phyloP scores from a whole-genome alignment of 2,797 vertebrate genomes.

The Chelonia mydas region DNA sequence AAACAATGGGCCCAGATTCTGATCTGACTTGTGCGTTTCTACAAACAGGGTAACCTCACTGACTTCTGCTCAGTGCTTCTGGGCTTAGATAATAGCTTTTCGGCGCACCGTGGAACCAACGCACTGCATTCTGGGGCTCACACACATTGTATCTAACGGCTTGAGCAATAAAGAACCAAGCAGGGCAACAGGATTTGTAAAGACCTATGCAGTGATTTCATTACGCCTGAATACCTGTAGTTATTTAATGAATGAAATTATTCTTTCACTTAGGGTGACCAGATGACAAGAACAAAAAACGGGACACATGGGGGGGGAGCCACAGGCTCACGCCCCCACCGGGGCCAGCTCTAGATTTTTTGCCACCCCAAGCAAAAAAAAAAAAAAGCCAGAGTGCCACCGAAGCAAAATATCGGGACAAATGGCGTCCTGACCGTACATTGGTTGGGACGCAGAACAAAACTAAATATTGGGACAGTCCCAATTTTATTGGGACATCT shows the following conservation, averaged over 20 bases:
- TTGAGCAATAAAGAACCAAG: neutral
- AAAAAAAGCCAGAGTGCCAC: too few species aligned
- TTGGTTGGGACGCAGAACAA: too few species aligned
- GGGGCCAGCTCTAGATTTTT: too few species aligned
- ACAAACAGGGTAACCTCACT: neutral
- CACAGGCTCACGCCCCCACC: too few species aligned
- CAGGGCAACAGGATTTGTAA: neutral
- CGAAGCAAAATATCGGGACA: too few species aligned
- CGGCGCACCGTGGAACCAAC: rapidly evolving
- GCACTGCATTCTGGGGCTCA: neutral
- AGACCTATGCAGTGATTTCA: neutral
- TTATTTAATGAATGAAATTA: neutral
- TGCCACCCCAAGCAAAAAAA: too few species aligned
- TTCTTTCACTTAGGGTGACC: too few species aligned
- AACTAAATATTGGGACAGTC: too few species aligned
- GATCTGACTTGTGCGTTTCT: neutral
- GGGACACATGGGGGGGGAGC: too few species aligned
- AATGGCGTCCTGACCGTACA: too few species aligned
- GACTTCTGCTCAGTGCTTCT: neutral
- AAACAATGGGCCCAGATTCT: neutral
- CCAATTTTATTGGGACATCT: too few species aligned
- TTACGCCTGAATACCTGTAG: neutral
- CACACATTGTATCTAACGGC: neutral
- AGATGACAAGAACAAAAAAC: too few species aligned
- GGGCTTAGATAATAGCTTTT: rapidly evolving